Percentiles rank a stretch among this genome's conserved stretches.
These are phyloP conservation scores for Passerina amoena DNA, from an alignment of 2,113 vertebrate genomes.

Conservation along the genomic window DNA sequence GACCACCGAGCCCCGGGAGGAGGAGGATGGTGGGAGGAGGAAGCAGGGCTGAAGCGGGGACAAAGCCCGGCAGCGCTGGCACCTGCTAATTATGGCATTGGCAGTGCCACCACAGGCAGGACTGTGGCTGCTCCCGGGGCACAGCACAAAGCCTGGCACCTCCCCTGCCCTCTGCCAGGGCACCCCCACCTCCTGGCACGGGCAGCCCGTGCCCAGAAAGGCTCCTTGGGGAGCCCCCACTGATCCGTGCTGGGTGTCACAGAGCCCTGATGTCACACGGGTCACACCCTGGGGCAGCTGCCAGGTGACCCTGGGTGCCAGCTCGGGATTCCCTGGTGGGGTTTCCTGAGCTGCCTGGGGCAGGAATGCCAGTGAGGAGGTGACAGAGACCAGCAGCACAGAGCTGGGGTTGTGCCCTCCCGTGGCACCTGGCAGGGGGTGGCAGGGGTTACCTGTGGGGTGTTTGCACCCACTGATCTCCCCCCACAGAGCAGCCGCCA, in stretches of 20 bases:
- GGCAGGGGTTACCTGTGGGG: fast-evolving
- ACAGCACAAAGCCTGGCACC: neutral
- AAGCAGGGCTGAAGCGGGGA: neutral
- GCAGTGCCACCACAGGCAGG: neutral
- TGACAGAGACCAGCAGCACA: fast-evolving
- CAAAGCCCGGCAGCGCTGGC: fast-evolving
- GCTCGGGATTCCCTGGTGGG: neutral
- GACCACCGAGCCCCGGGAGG: neutral
- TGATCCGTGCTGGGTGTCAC: fast-evolving
- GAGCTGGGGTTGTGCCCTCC: neutral
- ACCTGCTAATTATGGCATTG: fast-evolving
- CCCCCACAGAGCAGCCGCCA: fast-evolving
- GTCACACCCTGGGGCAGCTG: neutral
- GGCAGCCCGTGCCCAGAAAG: neutral
- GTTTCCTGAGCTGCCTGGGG: neutral
- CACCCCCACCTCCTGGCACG: fast-evolving
- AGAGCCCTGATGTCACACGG: fast-evolving
- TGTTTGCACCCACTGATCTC: neutral
- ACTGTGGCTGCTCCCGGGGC: neutral
- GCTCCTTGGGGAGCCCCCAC: neutral
- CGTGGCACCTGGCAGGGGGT: neutral
- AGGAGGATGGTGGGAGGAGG: neutral
- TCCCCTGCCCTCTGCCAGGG: neutral
- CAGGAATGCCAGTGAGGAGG: neutral
- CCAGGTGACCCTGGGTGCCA: neutral